Base-by-base conservation (phyloP, 2,113 vertebrate genomes). In the Grantiella picta region DNA sequence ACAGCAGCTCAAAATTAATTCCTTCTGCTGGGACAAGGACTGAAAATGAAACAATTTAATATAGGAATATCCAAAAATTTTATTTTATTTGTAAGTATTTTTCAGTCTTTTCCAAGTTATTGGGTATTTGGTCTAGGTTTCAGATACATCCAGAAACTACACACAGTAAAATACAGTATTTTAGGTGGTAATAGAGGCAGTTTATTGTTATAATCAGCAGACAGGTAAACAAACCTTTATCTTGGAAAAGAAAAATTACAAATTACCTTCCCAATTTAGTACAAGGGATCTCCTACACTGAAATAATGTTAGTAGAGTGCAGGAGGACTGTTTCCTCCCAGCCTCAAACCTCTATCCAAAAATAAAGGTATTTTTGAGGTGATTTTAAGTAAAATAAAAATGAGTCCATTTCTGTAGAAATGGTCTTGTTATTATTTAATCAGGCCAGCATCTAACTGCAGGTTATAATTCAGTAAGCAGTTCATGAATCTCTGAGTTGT, bases 401-500 rank as follows among this genome's bases (percentile, higher is more conserved):
- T 95, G 63, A 98, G 66, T 56, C 91, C 6, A 96, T 98, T 97
- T 97, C 93, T 97, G 95, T 97, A 96, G 94, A 98, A 97, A 97
- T 98, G 23, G 33, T 93, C 88, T 96, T 79, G 38, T 95, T 96
- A 96, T 91, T 96, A 97, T 97, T 97, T 97, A 97, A 97, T 98
- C 96, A 97, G 38, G 70, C 70, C 92, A 96, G 76, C 54, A 96
- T 72, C 94, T 97, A 97, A 96, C 81, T 91, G 57, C 84, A 94
- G 88, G 73, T 86, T 95, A 96, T 96, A 97, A 97, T 97, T 97
- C 96, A 97, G 57, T 94, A 95, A 96, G 57, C 54, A 90, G 87
- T 87, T 97, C 82, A 95, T 56, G 42, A 90, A 95, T 95, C 83
- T 92, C 89, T 91, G 81, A 94, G 79, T 92, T 88, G 36, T 95